Evolutionary conservation across 1,140 invertebrate species (phyloP), one percentile per base, ranked within the genome.

Genomic region (Macrobrachium nipponense): DNA sequence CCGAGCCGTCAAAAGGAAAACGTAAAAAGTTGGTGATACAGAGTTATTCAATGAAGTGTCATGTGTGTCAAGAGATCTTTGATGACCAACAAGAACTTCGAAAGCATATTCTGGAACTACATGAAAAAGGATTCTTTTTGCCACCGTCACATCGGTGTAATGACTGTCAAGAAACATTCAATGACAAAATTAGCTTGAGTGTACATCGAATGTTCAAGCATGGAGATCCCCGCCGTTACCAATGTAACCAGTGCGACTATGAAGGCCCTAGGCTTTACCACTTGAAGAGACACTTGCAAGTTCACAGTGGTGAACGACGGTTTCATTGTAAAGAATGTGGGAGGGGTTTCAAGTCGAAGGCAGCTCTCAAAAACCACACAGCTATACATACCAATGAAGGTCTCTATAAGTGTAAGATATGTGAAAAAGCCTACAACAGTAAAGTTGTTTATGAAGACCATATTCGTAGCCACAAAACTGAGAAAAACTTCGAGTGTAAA

Each of bases 191-290:
- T 2, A 66, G 68, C 15, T 60, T 86, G 11, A 73, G 73, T 51
- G 66, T 80, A 12, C 84, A 86, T 60, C 23, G 66, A 20, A 73
- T 73, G 58, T 80, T 80, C 14, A 61, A 61, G 10, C 84, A 86
- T 27, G 84, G 68, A 44, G 77, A 23, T 14, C 76, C 51, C 14
- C 77, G 84, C 15, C 58, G 76, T 11, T 80, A 86, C 59, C 84
- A 80, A n/a, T 86, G 84, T 75, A 70, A 80, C 23, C 44, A 80
- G 23, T 86, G 84, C 58, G 77, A 86, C n/a, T 86, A 86, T 51
- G 84, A 86, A 43, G 84, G 68, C 11, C 84, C 84, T 11, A 86
- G 84, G 27, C 77, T 86, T 11, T 86, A 86, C 78, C 78, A 86
- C 77, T 60, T 86, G 12, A 86, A 86, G 68, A 58, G 84, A 51